phyloP scores from a whole-genome alignment of 1,140 invertebrate genomes.

The Leptopilina boulardi region DNA sequence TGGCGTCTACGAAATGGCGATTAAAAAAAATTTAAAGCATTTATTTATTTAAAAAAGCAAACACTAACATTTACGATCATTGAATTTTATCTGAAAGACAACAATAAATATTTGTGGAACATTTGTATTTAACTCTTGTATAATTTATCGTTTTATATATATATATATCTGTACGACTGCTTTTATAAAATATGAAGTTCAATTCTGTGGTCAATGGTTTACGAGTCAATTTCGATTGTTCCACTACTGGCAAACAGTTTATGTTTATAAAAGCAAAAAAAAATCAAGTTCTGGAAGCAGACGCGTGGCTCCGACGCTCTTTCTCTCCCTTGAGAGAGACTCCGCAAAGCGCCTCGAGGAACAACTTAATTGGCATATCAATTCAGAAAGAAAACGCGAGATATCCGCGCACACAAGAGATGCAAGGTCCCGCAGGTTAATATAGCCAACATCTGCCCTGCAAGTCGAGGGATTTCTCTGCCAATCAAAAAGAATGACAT shows the following conservation, averaged over 20 bases:
- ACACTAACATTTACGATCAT: conserved; percentile 10
- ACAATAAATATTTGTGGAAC: conserved; percentile 9
- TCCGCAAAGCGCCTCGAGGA: conserved; percentile 50
- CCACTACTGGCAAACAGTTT: conserved; percentile 26
- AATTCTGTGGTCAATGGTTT: conserved; percentile 19
- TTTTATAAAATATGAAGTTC: conserved; percentile 30
- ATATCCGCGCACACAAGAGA: conserved; percentile 55
- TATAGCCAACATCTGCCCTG: conserved; percentile 58
- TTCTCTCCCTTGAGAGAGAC: too few relatives aligned
- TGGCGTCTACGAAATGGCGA: too few relatives aligned
- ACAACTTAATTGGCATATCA: conserved; percentile 69
- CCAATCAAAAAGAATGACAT: conserved; percentile 30
- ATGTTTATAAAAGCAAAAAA: conserved; percentile 26
- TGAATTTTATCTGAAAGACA: neutral
- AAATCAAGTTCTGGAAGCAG: conserved; percentile 31
- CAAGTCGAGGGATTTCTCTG: conserved; percentile 46
- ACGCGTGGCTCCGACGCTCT: conserved; percentile 44
- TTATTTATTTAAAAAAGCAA: conserved; percentile 5
- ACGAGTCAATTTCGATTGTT: conserved; percentile 30
- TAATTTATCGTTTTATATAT: conserved; percentile 17
- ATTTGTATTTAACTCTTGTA: neutral
- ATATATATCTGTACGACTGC: conserved; percentile 12
- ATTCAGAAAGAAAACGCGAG: conserved; percentile 59
- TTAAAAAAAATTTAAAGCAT: too few relatives aligned
- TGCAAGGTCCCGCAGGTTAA: conserved; percentile 60